Evolutionary conservation across 2,113 vertebrate genomes (phyloP).

Genomic region (Scytalopus superciliaris): DNA sequence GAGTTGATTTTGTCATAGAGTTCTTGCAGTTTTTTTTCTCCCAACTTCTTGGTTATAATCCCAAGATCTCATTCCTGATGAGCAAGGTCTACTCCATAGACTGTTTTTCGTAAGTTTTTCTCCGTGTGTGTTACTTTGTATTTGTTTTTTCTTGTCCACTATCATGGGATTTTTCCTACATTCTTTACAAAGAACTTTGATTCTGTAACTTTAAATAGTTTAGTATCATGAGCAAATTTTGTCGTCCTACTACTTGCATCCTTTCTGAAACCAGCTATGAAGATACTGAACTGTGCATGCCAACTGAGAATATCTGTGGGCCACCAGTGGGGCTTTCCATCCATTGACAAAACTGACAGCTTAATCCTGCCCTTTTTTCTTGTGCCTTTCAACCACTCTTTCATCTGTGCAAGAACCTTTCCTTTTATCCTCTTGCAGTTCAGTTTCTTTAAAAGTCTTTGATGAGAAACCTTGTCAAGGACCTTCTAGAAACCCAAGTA

Average conservation of each 20-base stretch:
- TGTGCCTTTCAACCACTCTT: slow-evolving; percentile 26
- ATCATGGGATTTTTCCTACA: not conserved
- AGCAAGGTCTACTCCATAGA: not conserved
- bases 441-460: slow-evolving; percentile 27
- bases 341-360: not conserved
- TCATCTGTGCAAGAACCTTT: slow-evolving; percentile 29
- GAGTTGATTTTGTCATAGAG: not conserved
- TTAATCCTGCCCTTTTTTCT: slow-evolving; percentile 34
- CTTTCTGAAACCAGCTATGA: not conserved
- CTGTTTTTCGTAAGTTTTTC: not conserved
- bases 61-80: not conserved
- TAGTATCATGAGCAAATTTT: not conserved
- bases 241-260: not conserved
- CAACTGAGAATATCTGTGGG: not conserved
- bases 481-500: slow-evolving; percentile 13
- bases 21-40: not conserved
- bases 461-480: slow-evolving; percentile 34
- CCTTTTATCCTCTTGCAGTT: slow-evolving; percentile 16
- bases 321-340: not conserved
- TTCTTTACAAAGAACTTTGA: not conserved
- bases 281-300: not conserved
- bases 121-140: not conserved
- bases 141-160: not conserved
- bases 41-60: not conserved
- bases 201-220: not conserved